Evolutionary conservation across 2,888 invertebrate species (phyloP).

Genomic region (Apeira syringaria): DNA sequence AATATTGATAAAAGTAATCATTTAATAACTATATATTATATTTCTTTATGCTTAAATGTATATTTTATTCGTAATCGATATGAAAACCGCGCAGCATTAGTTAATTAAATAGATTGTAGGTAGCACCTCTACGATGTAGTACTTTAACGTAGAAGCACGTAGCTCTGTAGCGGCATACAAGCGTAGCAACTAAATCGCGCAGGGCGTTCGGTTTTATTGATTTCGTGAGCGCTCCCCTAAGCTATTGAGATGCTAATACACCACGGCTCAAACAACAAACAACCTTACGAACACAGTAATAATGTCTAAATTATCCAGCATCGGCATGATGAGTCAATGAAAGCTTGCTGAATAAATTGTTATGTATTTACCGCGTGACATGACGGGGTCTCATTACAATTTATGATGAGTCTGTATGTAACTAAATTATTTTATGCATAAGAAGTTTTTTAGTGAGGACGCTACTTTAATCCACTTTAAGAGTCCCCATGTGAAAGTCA

Average conservation of each 20-base stretch:
- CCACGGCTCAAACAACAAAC: constrained; percentile 33
- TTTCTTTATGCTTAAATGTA: too few relatives aligned
- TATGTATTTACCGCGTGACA: constrained; percentile 35
- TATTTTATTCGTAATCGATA: too few relatives aligned
- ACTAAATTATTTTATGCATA: constrained; percentile 27
- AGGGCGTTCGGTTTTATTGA: constrained; percentile 49
- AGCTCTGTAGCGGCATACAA: constrained; percentile 30
- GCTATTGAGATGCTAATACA: constrained; percentile 50
- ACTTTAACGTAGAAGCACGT: constrained; percentile 35
- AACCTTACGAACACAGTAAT: constrained; percentile 30
- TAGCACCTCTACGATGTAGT: constrained; percentile 20
- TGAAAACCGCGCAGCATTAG: too few relatives aligned
- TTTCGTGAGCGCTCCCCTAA: constrained; percentile 42
- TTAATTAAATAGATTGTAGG: too few relatives aligned
- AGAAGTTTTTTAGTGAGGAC: constrained; percentile 22
- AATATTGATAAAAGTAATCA: too few relatives aligned
- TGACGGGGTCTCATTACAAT: constrained; percentile 36
- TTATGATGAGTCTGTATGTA: constrained; percentile 33
- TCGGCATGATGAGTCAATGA: constrained; percentile 36
- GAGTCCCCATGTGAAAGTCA: constrained; percentile 16
- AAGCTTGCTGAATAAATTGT: constrained; percentile 38
- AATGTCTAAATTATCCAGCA: constrained; percentile 30
- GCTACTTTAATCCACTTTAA: constrained; percentile 22
- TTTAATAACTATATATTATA: too few relatives aligned
- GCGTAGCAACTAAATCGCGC: constrained; percentile 40